Conservation (phyloP, 2,113 vertebrate genomes). For the Cebus imitator region DNA sequence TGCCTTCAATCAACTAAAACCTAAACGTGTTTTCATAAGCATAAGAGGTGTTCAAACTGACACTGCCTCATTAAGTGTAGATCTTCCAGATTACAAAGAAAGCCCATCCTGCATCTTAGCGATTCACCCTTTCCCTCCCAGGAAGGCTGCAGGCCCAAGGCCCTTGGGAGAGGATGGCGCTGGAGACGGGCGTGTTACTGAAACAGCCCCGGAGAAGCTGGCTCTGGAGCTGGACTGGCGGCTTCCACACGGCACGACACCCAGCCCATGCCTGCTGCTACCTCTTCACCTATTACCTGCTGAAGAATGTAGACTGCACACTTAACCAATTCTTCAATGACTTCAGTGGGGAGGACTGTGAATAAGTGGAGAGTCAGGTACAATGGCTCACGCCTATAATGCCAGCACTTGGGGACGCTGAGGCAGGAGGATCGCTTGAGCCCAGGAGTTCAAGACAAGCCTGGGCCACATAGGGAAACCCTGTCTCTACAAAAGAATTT, state of each 20-base stretch:
- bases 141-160: neutral
- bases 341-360: neutral
- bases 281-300: too few species aligned
- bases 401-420: neutral
- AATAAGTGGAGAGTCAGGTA: neutral
- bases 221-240: neutral
- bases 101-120: neutral
- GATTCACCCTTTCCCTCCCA: too few species aligned
- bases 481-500: neutral
- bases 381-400: neutral
- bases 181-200: neutral
- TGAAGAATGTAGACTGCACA: neutral
- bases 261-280: too few species aligned
- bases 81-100: too few species aligned
- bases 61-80: neutral
- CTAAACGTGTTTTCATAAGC: neutral
- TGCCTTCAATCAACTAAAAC: neutral
- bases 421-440: neutral
- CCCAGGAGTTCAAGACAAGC: neutral
- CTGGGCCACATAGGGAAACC: neutral
- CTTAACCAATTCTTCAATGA: neutral
- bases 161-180: neutral
- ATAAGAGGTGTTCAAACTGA: neutral
- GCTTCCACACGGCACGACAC: too few species aligned
- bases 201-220: neutral